Conservation (phyloP, 2,888 invertebrate species). For the Vandiemenella viatica region DNA sequence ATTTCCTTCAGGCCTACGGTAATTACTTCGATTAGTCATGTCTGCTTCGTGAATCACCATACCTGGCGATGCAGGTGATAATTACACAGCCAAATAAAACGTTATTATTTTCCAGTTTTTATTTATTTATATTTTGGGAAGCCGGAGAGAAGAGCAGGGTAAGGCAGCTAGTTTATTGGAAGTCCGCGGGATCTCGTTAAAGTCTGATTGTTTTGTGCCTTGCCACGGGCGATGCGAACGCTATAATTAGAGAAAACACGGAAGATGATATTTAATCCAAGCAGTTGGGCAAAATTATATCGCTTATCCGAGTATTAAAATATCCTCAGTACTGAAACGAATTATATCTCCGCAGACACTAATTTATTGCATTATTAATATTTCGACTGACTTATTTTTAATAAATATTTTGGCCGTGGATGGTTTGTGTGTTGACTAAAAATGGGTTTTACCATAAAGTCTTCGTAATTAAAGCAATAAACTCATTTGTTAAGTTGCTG, state of each 20-base stretch:
- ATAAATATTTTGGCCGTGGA: too few species aligned
- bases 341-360: too few species aligned
- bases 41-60: neutral
- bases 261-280: neutral
- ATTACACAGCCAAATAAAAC: neutral
- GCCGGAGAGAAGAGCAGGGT: neutral
- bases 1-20: neutral
- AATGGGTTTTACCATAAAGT: too few species aligned
- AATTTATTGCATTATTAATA: too few species aligned
- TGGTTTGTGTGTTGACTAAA: too few species aligned
- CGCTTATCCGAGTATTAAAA: too few species aligned
- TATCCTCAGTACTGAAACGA: too few species aligned
- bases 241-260: neutral
- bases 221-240: neutral
- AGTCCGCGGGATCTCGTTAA: neutral
- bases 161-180: neutral
- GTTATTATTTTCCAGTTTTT: neutral
- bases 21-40: neutral
- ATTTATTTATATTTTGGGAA: neutral
- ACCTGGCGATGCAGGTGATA: neutral
- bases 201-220: neutral
- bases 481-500: too few species aligned
- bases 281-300: too few species aligned
- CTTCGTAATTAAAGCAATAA: too few species aligned
- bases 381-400: too few species aligned